A percentile compares a stretch with the other conserved stretches of the same genome.
Conservation (phyloP, 2,113 vertebrate genomes). For the Ciconia maguari region DNA sequence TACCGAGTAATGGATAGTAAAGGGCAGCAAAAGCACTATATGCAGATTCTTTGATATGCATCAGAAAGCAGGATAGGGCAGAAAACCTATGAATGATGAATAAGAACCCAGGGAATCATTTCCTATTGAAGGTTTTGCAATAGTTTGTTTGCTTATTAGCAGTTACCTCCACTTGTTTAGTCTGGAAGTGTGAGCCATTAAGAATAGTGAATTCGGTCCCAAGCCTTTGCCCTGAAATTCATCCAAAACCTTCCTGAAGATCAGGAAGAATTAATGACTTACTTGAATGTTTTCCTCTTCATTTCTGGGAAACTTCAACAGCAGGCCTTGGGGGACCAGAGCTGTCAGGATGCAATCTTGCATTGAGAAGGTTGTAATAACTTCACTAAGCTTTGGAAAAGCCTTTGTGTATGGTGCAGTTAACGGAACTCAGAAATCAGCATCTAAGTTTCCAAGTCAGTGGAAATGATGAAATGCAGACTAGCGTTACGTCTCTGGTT, state of each 20-base stretch:
- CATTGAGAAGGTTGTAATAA: neutral
- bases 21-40: neutral
- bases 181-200: neutral
- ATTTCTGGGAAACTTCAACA: neutral
- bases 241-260: neutral
- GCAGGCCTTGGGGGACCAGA: neutral
- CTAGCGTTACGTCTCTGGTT: neutral
- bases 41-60: neutral
- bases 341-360: neutral
- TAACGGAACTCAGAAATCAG: neutral
- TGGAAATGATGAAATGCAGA: neutral
- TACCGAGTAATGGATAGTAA: neutral
- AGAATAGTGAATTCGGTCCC: neutral
- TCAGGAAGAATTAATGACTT: neutral
- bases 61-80: neutral
- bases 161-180: neutral
- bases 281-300: neutral
- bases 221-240: neutral
- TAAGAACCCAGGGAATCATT: neutral
- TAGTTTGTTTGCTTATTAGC: neutral
- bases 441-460: neutral
- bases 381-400: neutral
- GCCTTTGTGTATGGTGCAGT: neutral
- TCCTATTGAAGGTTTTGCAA: neutral
- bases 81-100: neutral